These are phyloP conservation scores for Berghia stephanieae DNA, from an alignment of 1,140 invertebrate species.

Conservation along the genomic window DNA sequence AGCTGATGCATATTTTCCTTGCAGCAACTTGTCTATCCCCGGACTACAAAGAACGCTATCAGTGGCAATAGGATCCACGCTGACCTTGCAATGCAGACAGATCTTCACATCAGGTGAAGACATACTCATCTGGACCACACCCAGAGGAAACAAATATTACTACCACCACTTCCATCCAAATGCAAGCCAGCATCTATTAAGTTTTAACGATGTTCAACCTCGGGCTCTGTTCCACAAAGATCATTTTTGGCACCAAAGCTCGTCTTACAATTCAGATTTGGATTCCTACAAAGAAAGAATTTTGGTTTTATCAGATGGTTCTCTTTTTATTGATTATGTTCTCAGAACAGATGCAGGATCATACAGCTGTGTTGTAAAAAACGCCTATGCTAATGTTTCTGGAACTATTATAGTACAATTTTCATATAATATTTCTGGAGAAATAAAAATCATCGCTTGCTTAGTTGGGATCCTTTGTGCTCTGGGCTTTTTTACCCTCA, in stretches of 20 bases:
- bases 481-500: conserved; percentile 75
- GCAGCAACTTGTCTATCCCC: too few relatives aligned
- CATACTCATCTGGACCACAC: conserved; percentile 41
- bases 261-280: conserved; percentile 41
- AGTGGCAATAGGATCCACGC: too few relatives aligned
- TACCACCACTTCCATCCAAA: conserved; percentile 39
- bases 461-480: conserved; percentile 82
- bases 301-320: conserved; percentile 74
- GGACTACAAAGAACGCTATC: too few relatives aligned
- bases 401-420: conserved; percentile 47
- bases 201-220: conserved; percentile 22
- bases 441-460: conserved; percentile 85
- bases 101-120: too few relatives aligned
- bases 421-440: conserved; percentile 70
- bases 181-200: conserved; percentile 36
- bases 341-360: conserved; percentile 82
- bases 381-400: conserved; percentile 78
- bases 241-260: conserved; percentile 47
- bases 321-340: conserved; percentile 74
- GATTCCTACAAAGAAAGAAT: conserved; percentile 40
- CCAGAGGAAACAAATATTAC: conserved; percentile 25
- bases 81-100: too few relatives aligned
- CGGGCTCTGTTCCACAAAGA: conserved; percentile 34
- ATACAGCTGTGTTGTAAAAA: conserved; percentile 87
- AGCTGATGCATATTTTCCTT: too few relatives aligned